phyloP scores from a whole-genome alignment of 2,888 invertebrate genomes.

The Aelia acuminata region DNA sequence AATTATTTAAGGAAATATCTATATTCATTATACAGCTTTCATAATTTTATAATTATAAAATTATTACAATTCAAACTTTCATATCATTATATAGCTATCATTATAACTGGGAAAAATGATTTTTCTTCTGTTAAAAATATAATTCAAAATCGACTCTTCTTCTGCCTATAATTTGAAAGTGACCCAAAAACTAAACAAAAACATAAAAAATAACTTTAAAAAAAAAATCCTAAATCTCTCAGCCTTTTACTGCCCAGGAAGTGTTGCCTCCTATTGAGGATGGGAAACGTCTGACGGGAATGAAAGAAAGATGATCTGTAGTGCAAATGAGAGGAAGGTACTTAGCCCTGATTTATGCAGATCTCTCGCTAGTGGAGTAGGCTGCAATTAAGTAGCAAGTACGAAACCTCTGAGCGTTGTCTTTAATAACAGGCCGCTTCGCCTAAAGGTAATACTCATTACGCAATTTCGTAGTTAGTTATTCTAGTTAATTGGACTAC shows the following conservation, averaged over 20 bases:
- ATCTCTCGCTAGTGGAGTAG: not conserved
- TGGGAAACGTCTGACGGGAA: not conserved
- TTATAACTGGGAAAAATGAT: too few species aligned
- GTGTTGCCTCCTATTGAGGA: not conserved
- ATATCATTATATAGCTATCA: too few species aligned
- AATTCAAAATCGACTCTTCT: too few species aligned
- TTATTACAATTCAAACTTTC: too few species aligned
- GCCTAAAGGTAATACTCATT: constrained; percentile 2
- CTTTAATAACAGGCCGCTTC: not conserved
- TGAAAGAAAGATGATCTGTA: not conserved
- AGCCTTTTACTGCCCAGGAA: not conserved
- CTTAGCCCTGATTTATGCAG: constrained; percentile 25
- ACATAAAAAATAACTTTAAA: not conserved
- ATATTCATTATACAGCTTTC: too few species aligned
- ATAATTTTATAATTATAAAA: too few species aligned
- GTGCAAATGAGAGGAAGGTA: not conserved
- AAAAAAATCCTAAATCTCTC: not conserved
- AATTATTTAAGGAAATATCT: too few species aligned
- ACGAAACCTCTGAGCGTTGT: not conserved
- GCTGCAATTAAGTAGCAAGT: constrained; percentile 19
- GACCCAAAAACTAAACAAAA: too few species aligned
- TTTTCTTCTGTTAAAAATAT: too few species aligned
- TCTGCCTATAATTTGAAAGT: too few species aligned
- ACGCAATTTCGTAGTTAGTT: constrained; percentile 7
- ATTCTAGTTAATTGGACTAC: not conserved